Conservation (phyloP, 2,797 vertebrate genomes). For the Anisognathus igniventris region DNA sequence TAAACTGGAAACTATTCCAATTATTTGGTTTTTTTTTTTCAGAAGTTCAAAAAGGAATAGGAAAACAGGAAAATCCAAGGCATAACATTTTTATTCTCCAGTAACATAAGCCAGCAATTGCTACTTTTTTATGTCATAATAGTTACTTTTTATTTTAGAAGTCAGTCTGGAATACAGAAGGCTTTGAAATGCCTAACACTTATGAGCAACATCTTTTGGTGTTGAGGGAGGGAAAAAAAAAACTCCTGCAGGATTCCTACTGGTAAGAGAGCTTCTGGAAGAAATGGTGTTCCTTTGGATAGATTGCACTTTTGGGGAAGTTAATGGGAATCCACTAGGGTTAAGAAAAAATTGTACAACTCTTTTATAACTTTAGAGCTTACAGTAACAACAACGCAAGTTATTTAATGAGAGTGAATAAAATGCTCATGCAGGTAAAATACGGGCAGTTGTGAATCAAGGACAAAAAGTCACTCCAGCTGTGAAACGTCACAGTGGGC, state of each 20-base stretch:
- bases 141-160: background rate
- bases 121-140: background rate
- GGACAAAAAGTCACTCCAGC: background rate
- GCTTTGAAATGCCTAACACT: background rate
- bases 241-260: background rate
- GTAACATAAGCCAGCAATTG: background rate
- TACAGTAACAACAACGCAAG: background rate
- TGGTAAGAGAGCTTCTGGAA: background rate
- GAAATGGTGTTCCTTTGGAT: background rate
- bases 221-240: background rate
- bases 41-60: background rate
- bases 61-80: slow-evolving; percentile 3
- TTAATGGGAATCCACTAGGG: background rate
- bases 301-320: background rate
- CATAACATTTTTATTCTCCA: background rate
- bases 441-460: background rate
- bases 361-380: background rate
- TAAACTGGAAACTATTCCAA: background rate
- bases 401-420: background rate
- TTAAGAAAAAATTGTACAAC: background rate
- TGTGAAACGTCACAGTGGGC: background rate
- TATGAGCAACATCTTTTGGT: background rate
- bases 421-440: background rate
- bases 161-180: background rate
- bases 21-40: background rate